Evolutionary conservation across 2,113 vertebrate species (phyloP), one percentile per base, ranked within the genome.

Genomic region (Girardinichthys multiradiatus): DNA sequence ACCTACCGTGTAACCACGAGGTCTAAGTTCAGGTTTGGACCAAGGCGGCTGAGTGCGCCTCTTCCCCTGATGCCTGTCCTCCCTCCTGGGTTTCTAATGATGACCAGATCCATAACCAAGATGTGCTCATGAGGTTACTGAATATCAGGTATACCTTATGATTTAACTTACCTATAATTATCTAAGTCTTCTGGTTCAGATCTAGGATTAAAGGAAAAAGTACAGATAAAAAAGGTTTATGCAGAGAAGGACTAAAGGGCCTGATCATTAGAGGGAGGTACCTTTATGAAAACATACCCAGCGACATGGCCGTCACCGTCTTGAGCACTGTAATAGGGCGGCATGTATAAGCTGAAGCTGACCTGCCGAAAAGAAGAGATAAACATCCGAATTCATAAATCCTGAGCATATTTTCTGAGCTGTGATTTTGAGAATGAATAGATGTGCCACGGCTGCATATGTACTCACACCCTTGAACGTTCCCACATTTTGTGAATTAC

Each of bases 71-170:
- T 89, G 1, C 98, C 98, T 0, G 97, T 99, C 83, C 97, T 95
- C 66, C 97, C 98, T 91, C 82, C 92, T 63, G 97, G 97, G 86
- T 99, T 99, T 90, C 98, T 99, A 72, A 72, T 48, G 29, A 81
- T 58, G 42, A 73, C 21, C 33, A 17, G 69, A 77, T 42, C 42
- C 35, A 59, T 35, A 70, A 80, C 57, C 24, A 45, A 68, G 9
- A 57, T 45, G 13, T 0, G 30, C 11, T 61, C 72, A 24, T 61
- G 58, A 59, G 0, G 17, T 71, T 57, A 64, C 59, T 64, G 57
- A 51, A 28, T 27, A 24, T 68, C 27, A 19, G 29, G 24, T 39
- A 42, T 28, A 9, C 48, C 30, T 64, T 58, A 65, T 70, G 10
- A 24, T n/a, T 1, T 28, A n/a, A 60, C 81, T 61, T 90, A 94